Base-by-base conservation (phyloP, 2,888 invertebrate genomes). In the Phlogophora meticulosa region DNA sequence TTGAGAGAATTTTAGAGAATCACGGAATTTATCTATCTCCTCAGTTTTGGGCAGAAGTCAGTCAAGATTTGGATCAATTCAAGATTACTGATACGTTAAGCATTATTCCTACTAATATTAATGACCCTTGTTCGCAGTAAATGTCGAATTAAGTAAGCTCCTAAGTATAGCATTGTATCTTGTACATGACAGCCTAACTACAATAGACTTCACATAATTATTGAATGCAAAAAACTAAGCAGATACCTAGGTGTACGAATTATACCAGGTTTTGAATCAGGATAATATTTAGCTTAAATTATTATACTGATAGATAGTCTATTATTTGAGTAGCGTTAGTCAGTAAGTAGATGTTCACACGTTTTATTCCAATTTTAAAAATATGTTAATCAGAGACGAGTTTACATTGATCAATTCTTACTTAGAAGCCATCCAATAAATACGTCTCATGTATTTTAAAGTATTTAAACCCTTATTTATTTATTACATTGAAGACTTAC, bases 91-190 rank as follows among this genome's bases (percentile, higher is more conserved):
- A 36, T 15, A n/a, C 48, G 11, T 15, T 15, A 15, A 40, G 7
- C 4, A 53, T 43, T 32, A 32, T 34, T 17, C 1, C 2, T 11
- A 7, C 2, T 9, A 42, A 20, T 42, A 4, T 32, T 28, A 20
- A 42, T 36, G 28, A 24, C 7, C 13, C 15, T 13, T 28, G 11
- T 17, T 34, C 36, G 20, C n/a, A 34, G 24, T 28, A 3, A 15
- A 40, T 34, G 13, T 63, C 63, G 38, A 72, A 68, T 72, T 63
- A 51, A 51, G 51, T 72, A 34, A 45, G 51, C 43, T 72, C 36
- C n/a, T 36, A 67, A 51, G 32, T 61, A 43, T 61, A 72, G 17
- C 22, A 3, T 71, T 42, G n/a, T 32, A 43, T 43, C n/a, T 10
- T 22, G 7, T 15, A 17, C 24, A 34, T 62, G 68, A 68, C 63